A percentile compares a stretch with the other conserved stretches of the same genome.
These are phyloP conservation scores for Chaetops frenatus DNA, from an alignment of 2,113 vertebrate species.

Conservation along the genomic window DNA sequence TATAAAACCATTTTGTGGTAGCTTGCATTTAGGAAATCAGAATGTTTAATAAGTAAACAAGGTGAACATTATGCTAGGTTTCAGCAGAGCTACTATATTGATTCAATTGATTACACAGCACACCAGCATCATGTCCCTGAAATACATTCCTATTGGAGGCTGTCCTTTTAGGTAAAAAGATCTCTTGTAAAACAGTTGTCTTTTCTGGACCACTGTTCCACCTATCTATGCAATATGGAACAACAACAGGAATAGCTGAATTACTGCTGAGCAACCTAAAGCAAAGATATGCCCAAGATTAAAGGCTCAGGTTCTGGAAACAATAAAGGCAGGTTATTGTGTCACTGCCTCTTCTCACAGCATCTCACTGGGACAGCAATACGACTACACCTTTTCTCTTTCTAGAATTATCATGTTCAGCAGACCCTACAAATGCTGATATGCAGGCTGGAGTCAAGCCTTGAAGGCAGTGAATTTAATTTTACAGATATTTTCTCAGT, in stretches of 20 bases:
- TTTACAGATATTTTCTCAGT: neutral
- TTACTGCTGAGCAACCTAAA: neutral
- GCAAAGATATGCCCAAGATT: neutral
- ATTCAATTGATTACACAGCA: neutral
- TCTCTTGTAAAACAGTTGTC: neutral
- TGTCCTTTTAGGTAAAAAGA: neutral
- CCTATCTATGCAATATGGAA: neutral
- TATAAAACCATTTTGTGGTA: neutral
- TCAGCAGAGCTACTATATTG: neutral
- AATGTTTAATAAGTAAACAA: neutral
- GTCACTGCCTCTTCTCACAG: neutral
- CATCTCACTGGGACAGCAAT: neutral
- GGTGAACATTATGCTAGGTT: neutral
- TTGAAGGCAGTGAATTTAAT: neutral
- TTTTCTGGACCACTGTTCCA: neutral
- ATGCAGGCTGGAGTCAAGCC: neutral
- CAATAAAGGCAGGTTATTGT: neutral
- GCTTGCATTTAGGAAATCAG: neutral
- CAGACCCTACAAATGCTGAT: neutral
- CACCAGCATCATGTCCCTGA: neutral
- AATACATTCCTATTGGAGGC: neutral
- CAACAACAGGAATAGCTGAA: neutral
- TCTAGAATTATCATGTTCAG: neutral
- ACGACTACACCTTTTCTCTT: rapidly evolving
- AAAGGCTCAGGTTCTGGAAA: neutral